A percentile compares a stretch with the other conserved stretches of the same genome.
Evolutionary conservation across 2,113 vertebrate genomes (phyloP).

Genomic region (Nothoprocta perdicaria): DNA sequence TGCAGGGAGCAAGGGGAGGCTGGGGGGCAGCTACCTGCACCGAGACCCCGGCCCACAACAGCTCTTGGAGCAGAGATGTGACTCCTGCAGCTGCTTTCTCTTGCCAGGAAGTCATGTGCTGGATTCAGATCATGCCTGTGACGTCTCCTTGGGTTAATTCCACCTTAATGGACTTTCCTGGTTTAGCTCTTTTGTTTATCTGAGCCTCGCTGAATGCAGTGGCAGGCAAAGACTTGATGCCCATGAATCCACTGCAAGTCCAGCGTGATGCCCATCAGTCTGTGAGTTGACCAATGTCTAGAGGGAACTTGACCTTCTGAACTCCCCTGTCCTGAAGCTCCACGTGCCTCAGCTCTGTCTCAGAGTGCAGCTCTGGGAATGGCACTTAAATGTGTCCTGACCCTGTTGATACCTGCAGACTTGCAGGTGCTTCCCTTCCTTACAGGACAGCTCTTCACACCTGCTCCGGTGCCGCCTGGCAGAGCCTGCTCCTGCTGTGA

Average conservation of each 20-base stretch:
- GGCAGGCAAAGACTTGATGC: not conserved
- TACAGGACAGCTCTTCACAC: not conserved
- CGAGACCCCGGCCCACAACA: not conserved
- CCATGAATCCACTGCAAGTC: not conserved
- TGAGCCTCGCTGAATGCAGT: not conserved
- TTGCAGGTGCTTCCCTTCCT: not conserved
- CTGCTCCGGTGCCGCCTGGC: not conserved
- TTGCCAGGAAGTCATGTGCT: not conserved
- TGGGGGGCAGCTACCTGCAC: not conserved
- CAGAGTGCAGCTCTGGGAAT: not conserved
- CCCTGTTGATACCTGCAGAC: not conserved
- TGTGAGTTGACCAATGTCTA: not conserved
- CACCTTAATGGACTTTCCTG: constrained; percentile 49
- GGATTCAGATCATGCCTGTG: not conserved
- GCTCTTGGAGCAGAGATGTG: not conserved
- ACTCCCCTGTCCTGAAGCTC: not conserved
- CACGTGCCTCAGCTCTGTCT: not conserved
- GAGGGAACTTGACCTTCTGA: not conserved
- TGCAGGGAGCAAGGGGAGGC: rapidly evolving
- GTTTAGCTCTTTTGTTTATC: constrained; percentile 34
- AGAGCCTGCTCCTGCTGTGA: not conserved
- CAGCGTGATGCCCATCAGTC: not conserved
- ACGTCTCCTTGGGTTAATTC: constrained; percentile 38
- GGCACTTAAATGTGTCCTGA: not conserved
- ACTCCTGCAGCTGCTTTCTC: not conserved